Conservation (phyloP, 1,140 invertebrate genomes). For the Bombus picipes region DNA sequence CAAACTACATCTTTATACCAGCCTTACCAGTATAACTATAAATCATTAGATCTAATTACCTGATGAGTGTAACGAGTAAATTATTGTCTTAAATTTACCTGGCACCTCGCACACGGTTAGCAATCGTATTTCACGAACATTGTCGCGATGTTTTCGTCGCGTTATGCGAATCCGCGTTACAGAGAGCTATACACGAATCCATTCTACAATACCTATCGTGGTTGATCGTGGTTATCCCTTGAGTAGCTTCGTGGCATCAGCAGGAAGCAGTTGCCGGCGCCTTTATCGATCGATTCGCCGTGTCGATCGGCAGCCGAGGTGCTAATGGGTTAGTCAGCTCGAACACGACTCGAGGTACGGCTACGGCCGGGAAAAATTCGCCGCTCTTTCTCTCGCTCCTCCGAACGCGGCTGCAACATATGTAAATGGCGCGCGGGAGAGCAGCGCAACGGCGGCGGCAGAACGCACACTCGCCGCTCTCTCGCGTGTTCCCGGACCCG, state of each 20-base stretch:
- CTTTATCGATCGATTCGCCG: conserved; percentile 69
- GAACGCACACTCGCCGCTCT: conserved; percentile 24
- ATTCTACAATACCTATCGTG: not conserved
- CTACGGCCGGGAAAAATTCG: conserved; percentile 58
- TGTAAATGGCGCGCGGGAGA: conserved; percentile 31
- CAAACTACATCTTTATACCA: no score
- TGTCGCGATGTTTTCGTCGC: no score
- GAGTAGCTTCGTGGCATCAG: not conserved
- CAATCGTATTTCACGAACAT: no score
- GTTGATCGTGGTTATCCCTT: not conserved
- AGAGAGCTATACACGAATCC: no score
- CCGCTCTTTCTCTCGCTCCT: not conserved
- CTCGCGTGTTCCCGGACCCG: conserved; percentile 39
- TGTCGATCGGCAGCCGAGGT: conserved; percentile 64
- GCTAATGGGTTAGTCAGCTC: conserved; percentile 68
- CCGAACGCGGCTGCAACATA: conserved; percentile 29
- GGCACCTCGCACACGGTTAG: no score
- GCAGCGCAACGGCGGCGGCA: not conserved
- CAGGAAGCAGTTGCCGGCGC: conserved; percentile 50
- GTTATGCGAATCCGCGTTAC: no score
- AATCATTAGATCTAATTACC: no score
- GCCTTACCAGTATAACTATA: no score
- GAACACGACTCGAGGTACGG: conserved; percentile 31
- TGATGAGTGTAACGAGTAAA: no score
- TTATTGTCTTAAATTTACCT: no score